Evolutionary conservation across 2,797 vertebrate genomes (phyloP), one percentile per base, ranked within the genome.

Genomic region (Macropodus opercularis): DNA sequence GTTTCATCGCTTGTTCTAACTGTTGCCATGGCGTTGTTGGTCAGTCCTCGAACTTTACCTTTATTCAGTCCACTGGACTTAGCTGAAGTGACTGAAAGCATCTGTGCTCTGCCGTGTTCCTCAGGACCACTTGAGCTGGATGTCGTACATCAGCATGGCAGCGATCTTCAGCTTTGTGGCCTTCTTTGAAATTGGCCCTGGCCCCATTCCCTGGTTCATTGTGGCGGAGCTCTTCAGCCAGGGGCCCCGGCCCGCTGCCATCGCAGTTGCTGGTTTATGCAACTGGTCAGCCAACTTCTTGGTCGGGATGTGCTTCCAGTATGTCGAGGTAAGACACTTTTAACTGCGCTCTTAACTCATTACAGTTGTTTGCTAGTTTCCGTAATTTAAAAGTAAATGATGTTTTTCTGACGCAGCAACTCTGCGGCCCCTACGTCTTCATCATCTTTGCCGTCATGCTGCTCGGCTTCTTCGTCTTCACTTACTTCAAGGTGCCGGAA

Each of bases 231-330:
- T 99, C 39, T 99, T 99, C 89, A 97, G 96, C 85, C 96, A 99
- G 84, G 97, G 96, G 1, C 96, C 97, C 3, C 93, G 97, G 3
- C 97, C 96, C 0, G 92, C 97, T 1, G 97, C 97, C 59, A 79
- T 98, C 0, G 96, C 97, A 0, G 94, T 99, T 0, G 94, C 96
- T 0, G 97, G 97, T 32, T 94, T 96, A 69, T 97, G 91, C 65
- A 98, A 99, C 77, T 99, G 97, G 97, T 94, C 95, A 1, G 94
- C 96, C 4, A 99, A 98, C 89, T 99, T 99, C 86, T 83, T 98
- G 0, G 95, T 99, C 77, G 97, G 94, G 56, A 97, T 99, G 95
- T 85, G 92, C 78, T 99, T 99, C 87, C 95, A 93, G 69, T 97
- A 98, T 79, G 90, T 98, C 1, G 94, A 91, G 95, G 97, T 98